Evolutionary conservation across 2,797 vertebrate species (phyloP).

Genomic region (Peromyscus attwateri): DNA sequence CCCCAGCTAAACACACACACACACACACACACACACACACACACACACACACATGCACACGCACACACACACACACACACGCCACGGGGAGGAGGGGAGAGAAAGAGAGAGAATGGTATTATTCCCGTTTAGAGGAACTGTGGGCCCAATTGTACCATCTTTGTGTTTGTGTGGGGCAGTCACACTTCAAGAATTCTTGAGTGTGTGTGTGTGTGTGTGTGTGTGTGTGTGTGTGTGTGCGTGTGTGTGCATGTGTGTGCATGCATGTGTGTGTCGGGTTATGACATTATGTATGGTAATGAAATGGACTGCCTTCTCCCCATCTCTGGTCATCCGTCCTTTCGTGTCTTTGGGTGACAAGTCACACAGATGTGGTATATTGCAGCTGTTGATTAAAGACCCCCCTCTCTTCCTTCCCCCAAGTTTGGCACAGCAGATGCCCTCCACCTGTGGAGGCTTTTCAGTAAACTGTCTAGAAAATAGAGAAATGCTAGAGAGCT

Average conservation of each 20-base stretch:
- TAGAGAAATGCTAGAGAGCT: not conserved
- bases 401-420: not conserved
- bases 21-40: not conserved
- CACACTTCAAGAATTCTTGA: not conserved
- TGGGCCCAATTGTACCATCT: rapidly evolving
- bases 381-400: constrained; percentile 43
- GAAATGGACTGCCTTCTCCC: not conserved
- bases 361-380: not conserved
- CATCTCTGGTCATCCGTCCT: constrained; percentile 34
- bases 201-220: no score
- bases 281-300: not conserved
- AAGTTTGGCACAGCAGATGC: constrained; percentile 41
- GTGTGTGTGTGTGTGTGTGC: no score
- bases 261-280: not conserved
- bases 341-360: constrained; percentile 18
- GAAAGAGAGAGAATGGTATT: not conserved
- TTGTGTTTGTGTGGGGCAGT: not conserved
- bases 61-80: not conserved
- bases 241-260: not conserved
- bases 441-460: constrained; percentile 51
- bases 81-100: not conserved
- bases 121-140: not conserved
- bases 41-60: not conserved
- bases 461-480: constrained; percentile 55
- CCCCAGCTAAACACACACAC: not conserved